Base-by-base conservation (phyloP, 2,797 vertebrate genomes). In the Coccyzus lansbergi region DNA sequence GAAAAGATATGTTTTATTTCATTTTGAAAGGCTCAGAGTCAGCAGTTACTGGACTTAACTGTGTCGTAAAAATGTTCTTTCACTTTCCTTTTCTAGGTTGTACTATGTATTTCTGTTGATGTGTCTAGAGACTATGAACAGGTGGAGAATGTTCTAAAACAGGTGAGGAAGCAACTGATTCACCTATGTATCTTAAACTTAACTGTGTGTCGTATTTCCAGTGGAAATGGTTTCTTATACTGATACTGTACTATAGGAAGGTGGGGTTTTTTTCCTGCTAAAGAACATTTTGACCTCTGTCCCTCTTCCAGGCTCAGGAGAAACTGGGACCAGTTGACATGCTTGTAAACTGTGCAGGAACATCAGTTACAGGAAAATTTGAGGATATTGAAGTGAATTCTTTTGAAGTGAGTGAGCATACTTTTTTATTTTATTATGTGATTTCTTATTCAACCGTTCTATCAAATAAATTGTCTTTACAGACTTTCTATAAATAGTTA, bases 281-380 rank as follows among this genome's bases (percentile, higher is more conserved):
- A 79, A 52, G 38, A 59, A 10, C 12, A 20, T 86, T 25, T 68
- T 71, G n/a, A 81, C 25, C 3, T 55, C 20, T 90, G 4, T 88
- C 12, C 4, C n/a, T 72, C 19, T 95, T 96, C 34, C 92, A 99
- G 99, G 99, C 99, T 95, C 99, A 99, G 91, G 99, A 99, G 96
- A 99, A 99, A 91, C 96, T 99, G 75, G 99, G 99, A 13, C 99
- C 99, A 4, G 99, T 99, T 88, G 99, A 99, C 95, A 99, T 99
- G 99, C 98, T 99, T 46, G 98, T 99, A 62, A 99, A 99, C 97
- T 99, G 99, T 86, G 99, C 99, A 12, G 99, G 99, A 88, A 98
- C 52, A 7, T 97, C 99, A 15, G 18, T 99, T 85, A 98, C 98
- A 69, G 99, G 97, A 83, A 99, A 98, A 95, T 99, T 99, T 97